Percentiles rank a stretch among this genome's conserved stretches.
These are phyloP conservation scores for Rattus norvegicus DNA, from an alignment of 2,113 vertebrate genomes.

Conservation along the genomic window DNA sequence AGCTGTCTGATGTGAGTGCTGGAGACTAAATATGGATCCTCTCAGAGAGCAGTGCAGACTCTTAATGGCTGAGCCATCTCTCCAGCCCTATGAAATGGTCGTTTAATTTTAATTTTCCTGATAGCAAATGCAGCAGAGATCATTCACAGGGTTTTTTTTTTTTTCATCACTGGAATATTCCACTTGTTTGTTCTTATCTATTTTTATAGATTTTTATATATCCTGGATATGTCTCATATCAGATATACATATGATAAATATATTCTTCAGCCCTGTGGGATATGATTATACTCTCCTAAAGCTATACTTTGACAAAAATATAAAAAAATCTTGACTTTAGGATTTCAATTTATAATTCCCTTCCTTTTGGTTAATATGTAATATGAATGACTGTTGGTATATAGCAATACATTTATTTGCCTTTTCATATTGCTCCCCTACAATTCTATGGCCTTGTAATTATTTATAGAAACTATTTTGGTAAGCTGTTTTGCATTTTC, in stretches of 20 bases:
- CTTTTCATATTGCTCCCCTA: slow-evolving; percentile 6
- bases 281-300: background rate
- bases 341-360: background rate
- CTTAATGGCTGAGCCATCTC: background rate
- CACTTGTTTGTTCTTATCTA: background rate
- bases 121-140: background rate
- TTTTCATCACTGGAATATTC: background rate
- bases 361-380: background rate
- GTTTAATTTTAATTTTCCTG: background rate
- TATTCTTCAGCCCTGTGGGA: background rate
- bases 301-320: slow-evolving; percentile 17
- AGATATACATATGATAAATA: background rate
- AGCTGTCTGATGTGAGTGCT: background rate
- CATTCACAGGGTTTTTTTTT: background rate
- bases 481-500: background rate
- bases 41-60: background rate
- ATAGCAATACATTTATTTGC: background rate
- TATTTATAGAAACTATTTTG: background rate
- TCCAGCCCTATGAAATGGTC: background rate
- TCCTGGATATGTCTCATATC: background rate
- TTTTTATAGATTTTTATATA: background rate
- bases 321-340: background rate
- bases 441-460: background rate
- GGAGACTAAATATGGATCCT: background rate
- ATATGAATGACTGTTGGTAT: background rate